These are phyloP conservation scores for Epizoanthus illoricatus DNA, from an alignment of 92 coral and sea anemone genomes.

Conservation along the genomic window DNA sequence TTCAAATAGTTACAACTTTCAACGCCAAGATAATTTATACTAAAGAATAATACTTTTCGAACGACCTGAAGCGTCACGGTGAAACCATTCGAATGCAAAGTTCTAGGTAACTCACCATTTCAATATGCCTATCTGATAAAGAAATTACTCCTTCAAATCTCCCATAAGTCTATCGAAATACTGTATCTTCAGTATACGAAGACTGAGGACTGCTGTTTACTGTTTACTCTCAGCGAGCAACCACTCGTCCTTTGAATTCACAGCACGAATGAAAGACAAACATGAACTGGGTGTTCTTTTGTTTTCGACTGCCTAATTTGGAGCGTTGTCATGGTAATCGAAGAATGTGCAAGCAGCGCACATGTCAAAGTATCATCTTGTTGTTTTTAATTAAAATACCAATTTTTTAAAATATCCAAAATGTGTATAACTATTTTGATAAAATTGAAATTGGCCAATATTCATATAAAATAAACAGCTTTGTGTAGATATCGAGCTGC, in stretches of 20 bases:
- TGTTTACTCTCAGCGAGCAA: slow-evolving; percentile 17
- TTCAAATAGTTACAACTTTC: too few species aligned
- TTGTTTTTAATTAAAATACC: too few species aligned
- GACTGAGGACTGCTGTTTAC: neutral
- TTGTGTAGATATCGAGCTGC: too few species aligned
- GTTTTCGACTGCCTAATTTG: slow-evolving; percentile 10
- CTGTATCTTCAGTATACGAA: neutral
- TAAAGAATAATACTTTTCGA: neutral
- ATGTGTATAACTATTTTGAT: too few species aligned
- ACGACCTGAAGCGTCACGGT: slow-evolving; percentile 11
- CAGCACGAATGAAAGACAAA: neutral
- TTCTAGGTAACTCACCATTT: slow-evolving; percentile 20
- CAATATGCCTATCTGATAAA: neutral
- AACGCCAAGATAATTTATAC: neutral
- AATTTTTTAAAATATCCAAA: too few species aligned
- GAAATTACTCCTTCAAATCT: neutral
- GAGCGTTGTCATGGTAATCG: slow-evolving; percentile 31
- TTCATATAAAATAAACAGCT: too few species aligned
- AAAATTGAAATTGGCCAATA: too few species aligned
- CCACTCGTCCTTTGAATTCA: slow-evolving; percentile 19
- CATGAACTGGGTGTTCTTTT: neutral
- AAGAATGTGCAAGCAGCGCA: neutral
- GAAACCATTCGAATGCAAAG: slow-evolving; percentile 30
- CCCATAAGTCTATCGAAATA: neutral
- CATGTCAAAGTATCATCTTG: too few species aligned